Percentiles rank a stretch among this genome's conserved stretches.
phyloP scores from a whole-genome alignment of 2,888 invertebrate species.

The Prenolepis imparis region DNA sequence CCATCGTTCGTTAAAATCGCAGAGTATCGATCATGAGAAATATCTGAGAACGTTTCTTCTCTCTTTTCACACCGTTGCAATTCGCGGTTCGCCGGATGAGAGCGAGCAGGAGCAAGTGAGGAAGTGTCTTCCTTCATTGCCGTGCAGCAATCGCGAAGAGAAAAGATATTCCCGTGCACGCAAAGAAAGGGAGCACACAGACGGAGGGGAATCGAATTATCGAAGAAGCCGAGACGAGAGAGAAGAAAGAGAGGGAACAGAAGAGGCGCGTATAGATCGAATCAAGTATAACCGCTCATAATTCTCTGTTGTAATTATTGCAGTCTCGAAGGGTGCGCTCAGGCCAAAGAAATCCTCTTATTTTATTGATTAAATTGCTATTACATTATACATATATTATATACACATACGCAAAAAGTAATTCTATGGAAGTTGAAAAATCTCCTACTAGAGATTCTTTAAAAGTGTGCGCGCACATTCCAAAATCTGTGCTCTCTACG shows the following conservation, averaged over 20 bases:
- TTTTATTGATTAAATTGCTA: conserved; percentile 85
- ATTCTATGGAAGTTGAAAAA: neutral
- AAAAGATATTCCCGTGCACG: conserved; percentile 53
- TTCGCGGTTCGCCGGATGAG: conserved; percentile 16
- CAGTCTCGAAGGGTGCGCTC: conserved; percentile 79
- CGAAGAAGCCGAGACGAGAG: conserved; percentile 43
- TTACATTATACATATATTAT: conserved; percentile 78
- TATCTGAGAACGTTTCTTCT: neutral
- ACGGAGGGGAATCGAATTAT: conserved; percentile 49
- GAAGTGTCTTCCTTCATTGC: conserved; percentile 29
- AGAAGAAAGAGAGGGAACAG: conserved; percentile 53
- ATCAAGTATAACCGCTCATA: conserved; percentile 84
- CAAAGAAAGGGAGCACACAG: conserved; percentile 56
- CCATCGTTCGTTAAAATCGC: conserved; percentile 12
- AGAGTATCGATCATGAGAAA: conserved; percentile 34
- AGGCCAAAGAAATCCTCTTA: conserved; percentile 80
- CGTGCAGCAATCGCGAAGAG: conserved; percentile 44
- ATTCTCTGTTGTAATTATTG: conserved; percentile 85
- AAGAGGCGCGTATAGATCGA: conserved; percentile 82
- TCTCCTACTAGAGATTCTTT: neutral
- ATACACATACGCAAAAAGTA: neutral
- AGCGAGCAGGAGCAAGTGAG: conserved; percentile 22
- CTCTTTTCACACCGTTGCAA: neutral
- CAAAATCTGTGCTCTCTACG: neutral
- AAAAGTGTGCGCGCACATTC: neutral